These are phyloP conservation scores for Pachyseris speciosa DNA, from an alignment of 64 coral and sea anemone species.

Conservation along the genomic window DNA sequence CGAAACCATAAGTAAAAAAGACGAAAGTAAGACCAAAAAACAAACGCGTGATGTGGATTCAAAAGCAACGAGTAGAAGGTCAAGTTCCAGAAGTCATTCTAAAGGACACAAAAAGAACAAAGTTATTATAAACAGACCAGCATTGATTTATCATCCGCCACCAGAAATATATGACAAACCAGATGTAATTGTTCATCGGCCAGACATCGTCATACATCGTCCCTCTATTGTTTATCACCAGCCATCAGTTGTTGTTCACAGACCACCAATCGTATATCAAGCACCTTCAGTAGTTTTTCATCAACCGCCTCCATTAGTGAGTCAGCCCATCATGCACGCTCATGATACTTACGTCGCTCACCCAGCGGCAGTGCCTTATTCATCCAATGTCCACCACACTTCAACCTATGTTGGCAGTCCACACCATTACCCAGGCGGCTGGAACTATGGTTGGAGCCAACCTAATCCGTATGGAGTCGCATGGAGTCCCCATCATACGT, in stretches of 20 bases:
- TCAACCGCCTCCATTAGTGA: constrained; percentile 91
- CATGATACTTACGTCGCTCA: constrained; percentile 89
- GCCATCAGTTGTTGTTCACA: constrained; percentile 93
- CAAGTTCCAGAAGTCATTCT: neutral
- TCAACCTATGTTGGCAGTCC: constrained; percentile 90
- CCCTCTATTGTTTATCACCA: constrained; percentile 96
- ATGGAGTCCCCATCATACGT: neutral
- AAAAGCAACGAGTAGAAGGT: neutral
- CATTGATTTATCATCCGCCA: constrained; percentile 96
- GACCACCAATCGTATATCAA: constrained; percentile 88
- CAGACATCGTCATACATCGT: constrained; percentile 84
- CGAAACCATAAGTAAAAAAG: neutral
- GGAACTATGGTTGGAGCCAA: constrained; percentile 55
- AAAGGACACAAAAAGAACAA: constrained; percentile 83
- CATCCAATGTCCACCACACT: constrained; percentile 63
- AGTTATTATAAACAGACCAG: constrained; percentile 81
- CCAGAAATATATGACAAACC: constrained; percentile 96
- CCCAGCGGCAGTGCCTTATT: constrained; percentile 65
- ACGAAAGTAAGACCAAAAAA: neutral
- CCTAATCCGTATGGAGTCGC: neutral
- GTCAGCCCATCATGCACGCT: constrained; percentile 82
- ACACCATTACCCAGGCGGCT: constrained; percentile 75
- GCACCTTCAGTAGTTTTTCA: constrained; percentile 95
- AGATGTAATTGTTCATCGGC: constrained; percentile 84
- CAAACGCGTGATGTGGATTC: neutral